Conservation (phyloP, 2,888 invertebrate species). For the Ectemnius lituratus region DNA sequence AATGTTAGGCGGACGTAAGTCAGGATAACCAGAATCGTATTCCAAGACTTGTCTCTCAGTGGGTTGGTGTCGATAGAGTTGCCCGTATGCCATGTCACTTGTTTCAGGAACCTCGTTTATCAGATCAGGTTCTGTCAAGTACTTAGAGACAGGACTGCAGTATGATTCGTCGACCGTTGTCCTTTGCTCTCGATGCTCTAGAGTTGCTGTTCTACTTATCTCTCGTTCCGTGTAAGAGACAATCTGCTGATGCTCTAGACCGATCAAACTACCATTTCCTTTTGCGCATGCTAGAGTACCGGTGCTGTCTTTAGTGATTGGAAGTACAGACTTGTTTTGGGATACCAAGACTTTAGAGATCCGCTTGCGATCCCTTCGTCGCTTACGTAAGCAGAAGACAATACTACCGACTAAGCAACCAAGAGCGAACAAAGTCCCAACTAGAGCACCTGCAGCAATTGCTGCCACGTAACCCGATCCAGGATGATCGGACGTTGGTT, state of each 20-base stretch:
- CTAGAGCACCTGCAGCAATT: constrained; percentile 71
- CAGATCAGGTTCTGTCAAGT: constrained; percentile 79
- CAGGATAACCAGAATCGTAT: constrained; percentile 71
- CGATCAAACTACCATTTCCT: constrained; percentile 59
- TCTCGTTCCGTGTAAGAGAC: constrained; percentile 67
- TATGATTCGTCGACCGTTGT: constrained; percentile 58
- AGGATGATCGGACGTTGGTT: constrained; percentile 68
- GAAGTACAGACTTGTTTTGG: constrained; percentile 69
- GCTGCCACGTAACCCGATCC: constrained; percentile 70
- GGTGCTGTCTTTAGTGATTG: constrained; percentile 78
- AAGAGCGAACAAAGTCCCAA: constrained; percentile 70
- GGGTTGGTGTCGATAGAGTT: constrained; percentile 65
- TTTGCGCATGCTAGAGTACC: constrained; percentile 61
- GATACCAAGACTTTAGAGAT: constrained; percentile 68
- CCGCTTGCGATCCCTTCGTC: constrained; percentile 69
- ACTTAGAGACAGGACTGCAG: constrained; percentile 65
- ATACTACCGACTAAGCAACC: constrained; percentile 71
- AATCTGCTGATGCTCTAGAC: constrained; percentile 80
- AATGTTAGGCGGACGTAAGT: constrained; percentile 64
- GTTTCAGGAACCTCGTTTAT: constrained; percentile 75
- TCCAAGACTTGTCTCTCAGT: constrained; percentile 64
- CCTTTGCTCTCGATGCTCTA: constrained; percentile 60
- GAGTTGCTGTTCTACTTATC: constrained; percentile 59
- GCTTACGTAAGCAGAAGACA: constrained; percentile 68
- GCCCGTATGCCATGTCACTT: constrained; percentile 62